These are phyloP conservation scores for Elephantulus edwardii DNA, from an alignment of 2,113 vertebrate genomes.

Conservation along the genomic window DNA sequence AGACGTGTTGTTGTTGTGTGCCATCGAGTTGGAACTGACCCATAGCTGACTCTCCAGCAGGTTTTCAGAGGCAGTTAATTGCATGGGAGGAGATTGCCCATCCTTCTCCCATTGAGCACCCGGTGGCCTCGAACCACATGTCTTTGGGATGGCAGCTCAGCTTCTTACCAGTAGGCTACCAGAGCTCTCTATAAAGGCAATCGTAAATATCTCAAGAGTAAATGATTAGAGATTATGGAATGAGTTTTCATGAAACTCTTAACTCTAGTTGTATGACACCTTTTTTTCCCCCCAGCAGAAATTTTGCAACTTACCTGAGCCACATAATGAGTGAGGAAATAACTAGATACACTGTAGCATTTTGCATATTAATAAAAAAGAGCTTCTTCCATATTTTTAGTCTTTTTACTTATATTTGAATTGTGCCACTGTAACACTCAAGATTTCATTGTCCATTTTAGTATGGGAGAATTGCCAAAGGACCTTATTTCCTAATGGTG, in stretches of 20 bases:
- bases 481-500: neutral
- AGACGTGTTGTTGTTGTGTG: too few species aligned
- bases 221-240: neutral
- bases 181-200: too few species aligned
- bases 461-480: neutral
- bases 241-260: neutral
- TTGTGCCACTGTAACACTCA: neutral
- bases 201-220: neutral
- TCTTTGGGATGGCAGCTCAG: too few species aligned
- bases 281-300: constrained; percentile 5
- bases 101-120: too few species aligned
- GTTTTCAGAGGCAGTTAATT: too few species aligned
- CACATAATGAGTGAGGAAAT: neutral
- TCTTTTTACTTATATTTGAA: constrained; percentile 4
- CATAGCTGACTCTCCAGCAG: too few species aligned
- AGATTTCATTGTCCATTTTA: neutral
- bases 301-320: neutral
- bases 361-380: neutral
- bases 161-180: too few species aligned
- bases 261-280: neutral
- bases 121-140: too few species aligned
- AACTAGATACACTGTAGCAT: neutral
- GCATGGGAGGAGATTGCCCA: too few species aligned
- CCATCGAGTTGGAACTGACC: too few species aligned
- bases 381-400: neutral